phyloP scores from a whole-genome alignment of 2,113 vertebrate species.

The Pelecanoides urinatrix region DNA sequence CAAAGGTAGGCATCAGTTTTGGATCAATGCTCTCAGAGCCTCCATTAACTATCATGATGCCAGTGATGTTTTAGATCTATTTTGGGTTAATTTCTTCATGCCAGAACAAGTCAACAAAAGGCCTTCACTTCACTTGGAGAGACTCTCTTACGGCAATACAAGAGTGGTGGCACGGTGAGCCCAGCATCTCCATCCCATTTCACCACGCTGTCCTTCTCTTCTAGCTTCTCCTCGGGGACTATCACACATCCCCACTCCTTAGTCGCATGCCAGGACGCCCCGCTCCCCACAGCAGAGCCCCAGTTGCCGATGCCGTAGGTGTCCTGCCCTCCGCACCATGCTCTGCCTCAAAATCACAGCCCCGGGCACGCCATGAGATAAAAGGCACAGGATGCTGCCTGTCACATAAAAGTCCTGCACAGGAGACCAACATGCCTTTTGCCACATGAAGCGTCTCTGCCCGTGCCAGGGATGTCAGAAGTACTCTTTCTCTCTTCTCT shows the following conservation, averaged over 20 bases:
- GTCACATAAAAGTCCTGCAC: not conserved
- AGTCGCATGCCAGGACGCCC: not conserved
- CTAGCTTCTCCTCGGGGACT: not conserved
- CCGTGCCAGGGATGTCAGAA: not conserved
- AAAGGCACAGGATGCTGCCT: not conserved
- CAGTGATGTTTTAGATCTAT: not conserved
- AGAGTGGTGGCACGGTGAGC: accelerated
- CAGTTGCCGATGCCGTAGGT: not conserved
- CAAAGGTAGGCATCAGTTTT: not conserved
- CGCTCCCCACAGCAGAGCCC: not conserved
- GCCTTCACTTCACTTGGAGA: not conserved
- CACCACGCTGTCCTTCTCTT: not conserved
- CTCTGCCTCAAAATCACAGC: not conserved
- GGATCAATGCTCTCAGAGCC: constrained; percentile 26
- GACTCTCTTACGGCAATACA: not conserved
- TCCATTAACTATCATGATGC: not conserved
- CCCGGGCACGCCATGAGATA: accelerated
- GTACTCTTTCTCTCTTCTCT: not conserved
- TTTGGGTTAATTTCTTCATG: not conserved
- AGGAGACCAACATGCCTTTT: not conserved
- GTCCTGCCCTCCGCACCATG: not conserved
- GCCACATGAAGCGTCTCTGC: not conserved
- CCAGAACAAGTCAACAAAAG: not conserved
- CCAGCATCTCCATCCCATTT: not conserved
- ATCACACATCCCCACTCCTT: not conserved